Evolutionary conservation across 1,140 invertebrate species (phyloP).

Genomic region (Caenorhabditis tropicalis): DNA sequence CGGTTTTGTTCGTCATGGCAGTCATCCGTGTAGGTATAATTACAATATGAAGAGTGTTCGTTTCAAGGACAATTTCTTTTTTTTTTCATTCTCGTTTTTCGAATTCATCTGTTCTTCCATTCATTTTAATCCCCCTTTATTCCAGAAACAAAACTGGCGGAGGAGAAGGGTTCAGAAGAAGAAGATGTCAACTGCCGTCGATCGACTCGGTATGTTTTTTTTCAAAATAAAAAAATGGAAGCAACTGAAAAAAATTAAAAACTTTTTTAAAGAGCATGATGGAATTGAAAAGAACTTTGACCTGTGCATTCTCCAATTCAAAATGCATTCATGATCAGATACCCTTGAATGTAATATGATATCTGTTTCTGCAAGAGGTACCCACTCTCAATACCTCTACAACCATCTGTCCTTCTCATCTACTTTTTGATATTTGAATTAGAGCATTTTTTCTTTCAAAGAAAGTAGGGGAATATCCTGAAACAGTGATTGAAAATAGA

Average conservation of each 20-base stretch:
- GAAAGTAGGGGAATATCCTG: too few species aligned
- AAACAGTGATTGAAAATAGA: too few species aligned
- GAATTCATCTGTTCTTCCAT: too few species aligned
- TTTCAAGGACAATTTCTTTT: slow-evolving; percentile 12
- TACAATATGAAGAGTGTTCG: slow-evolving; percentile 27
- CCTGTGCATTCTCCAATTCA: too few species aligned
- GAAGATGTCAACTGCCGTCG: slow-evolving; percentile 24
- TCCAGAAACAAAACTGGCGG: not conserved
- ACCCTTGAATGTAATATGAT: too few species aligned
- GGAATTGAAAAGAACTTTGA: not conserved
- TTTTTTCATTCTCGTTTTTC: not conserved
- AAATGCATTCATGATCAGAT: too few species aligned
- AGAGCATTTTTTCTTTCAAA: too few species aligned
- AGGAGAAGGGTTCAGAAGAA: not conserved
- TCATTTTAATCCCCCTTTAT: not conserved
- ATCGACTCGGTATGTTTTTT: slow-evolving; percentile 18
- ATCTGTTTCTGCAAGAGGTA: too few species aligned
- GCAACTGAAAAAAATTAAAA: not conserved
- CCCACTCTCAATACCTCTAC: too few species aligned
- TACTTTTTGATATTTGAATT: too few species aligned
- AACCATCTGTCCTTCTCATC: too few species aligned
- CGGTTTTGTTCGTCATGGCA: not conserved
- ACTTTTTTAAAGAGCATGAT: too few species aligned
- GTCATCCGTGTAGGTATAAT: slow-evolving; percentile 32
- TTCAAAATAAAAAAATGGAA: not conserved